Conservation (phyloP, 2,113 vertebrate genomes). For the Prietella phreatophila region DNA sequence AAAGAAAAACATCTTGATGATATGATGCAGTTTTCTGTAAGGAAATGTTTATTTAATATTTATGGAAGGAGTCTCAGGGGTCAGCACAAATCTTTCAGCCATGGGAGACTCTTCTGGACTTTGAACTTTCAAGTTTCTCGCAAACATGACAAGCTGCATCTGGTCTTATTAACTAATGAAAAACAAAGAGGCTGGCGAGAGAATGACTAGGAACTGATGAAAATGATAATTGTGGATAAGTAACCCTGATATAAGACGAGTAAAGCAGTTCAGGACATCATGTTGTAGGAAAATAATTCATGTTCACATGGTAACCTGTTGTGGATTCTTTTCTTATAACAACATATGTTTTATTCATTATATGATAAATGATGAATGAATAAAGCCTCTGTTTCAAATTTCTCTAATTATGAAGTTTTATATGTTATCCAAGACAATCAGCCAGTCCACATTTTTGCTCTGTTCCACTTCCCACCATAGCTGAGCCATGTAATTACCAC, state of each 20-base stretch:
- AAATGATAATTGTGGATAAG: not conserved
- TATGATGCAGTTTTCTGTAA: not conserved
- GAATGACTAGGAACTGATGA: not conserved
- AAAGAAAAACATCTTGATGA: not conserved
- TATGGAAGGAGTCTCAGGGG: not conserved
- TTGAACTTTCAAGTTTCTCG: not conserved
- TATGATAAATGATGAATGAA: not conserved
- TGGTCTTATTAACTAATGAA: not conserved
- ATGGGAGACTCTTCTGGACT: not conserved
- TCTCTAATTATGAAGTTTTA: not conserved
- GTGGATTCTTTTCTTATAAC: not conserved
- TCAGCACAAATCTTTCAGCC: not conserved
- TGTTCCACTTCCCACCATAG: slow-evolving; percentile 11
- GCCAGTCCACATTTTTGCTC: slow-evolving; percentile 21
- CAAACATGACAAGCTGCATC: not conserved
- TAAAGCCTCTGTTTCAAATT: not conserved
- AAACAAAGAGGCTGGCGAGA: not conserved
- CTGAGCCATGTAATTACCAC: slow-evolving; percentile 12
- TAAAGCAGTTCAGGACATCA: not conserved
- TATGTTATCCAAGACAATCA: not conserved
- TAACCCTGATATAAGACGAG: not conserved
- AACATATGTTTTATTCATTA: not conserved
- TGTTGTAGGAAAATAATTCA: not conserved
- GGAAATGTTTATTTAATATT: slow-evolving; percentile 16
- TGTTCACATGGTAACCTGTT: not conserved